phyloP scores from a whole-genome alignment of 2,113 vertebrate species.

The Oryzias woworae region DNA sequence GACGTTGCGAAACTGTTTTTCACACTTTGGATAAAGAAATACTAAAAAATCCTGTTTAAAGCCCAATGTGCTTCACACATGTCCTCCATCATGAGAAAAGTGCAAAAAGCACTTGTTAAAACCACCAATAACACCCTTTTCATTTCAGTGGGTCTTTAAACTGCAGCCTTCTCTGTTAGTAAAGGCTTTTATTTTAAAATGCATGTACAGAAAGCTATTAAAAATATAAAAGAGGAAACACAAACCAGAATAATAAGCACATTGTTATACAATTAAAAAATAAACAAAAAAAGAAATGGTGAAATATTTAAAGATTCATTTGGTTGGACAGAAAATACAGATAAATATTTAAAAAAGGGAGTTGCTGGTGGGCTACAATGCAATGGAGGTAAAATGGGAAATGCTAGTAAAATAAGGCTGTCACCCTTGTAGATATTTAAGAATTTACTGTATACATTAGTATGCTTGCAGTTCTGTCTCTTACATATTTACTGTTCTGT shows the following conservation, averaged over 20 bases:
- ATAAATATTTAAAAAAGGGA: background rate
- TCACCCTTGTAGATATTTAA: constrained; percentile 15
- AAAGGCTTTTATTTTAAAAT: constrained; percentile 10
- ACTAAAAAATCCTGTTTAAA: too few species aligned
- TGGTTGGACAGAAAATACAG: background rate
- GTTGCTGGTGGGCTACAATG: background rate
- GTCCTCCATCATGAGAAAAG: too few species aligned
- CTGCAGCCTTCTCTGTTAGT: background rate
- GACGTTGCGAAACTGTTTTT: too few species aligned
- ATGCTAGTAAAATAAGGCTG: background rate
- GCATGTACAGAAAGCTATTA: background rate
- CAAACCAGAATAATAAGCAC: background rate
- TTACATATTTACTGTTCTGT: constrained; percentile 1
- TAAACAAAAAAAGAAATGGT: background rate
- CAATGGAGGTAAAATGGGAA: background rate
- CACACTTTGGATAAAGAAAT: too few species aligned
- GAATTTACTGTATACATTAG: constrained; percentile 29
- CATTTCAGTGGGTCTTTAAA: background rate
- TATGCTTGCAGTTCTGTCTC: constrained; percentile 17
- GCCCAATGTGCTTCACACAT: too few species aligned
- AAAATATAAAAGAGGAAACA: background rate
- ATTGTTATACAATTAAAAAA: background rate
- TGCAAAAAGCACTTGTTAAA: too few species aligned
- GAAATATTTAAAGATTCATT: background rate
- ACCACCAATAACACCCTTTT: too few species aligned